A percentile compares a stretch with the other conserved stretches of the same genome.
Conservation (phyloP, 2,888 invertebrate species). For the Harpagoxenus sublaevis region DNA sequence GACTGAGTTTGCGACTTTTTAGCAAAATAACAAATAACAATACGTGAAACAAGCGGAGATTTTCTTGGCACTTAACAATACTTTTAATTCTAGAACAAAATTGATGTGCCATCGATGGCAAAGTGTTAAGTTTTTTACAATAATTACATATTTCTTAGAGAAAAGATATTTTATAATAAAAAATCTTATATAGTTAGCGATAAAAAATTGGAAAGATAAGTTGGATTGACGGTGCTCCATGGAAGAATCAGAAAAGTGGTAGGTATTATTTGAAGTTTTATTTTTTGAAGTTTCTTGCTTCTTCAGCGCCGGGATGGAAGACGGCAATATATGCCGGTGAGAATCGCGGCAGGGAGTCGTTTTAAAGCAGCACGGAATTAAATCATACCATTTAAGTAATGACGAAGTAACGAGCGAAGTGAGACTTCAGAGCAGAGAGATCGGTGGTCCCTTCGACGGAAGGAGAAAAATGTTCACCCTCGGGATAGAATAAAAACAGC, state of each 20-base stretch:
- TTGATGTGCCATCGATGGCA: neutral
- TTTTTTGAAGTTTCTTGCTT: neutral
- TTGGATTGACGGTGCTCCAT: neutral
- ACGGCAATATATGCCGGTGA: neutral
- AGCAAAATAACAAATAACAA: neutral
- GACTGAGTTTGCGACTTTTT: neutral
- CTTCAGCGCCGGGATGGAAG: neutral
- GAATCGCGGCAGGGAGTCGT: neutral
- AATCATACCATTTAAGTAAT: conserved; percentile 61
- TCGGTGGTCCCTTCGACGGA: neutral
- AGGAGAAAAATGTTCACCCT: neutral
- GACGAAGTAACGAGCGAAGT: conserved; percentile 64
- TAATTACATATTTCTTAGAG: neutral
- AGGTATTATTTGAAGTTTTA: neutral
- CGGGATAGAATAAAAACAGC: conserved; percentile 2
- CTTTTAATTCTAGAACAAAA: neutral
- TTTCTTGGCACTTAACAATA: neutral
- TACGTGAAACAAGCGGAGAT: neutral
- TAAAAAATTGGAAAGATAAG: neutral
- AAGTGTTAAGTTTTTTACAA: neutral
- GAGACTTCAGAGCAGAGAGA: conserved; percentile 54
- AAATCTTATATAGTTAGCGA: neutral
- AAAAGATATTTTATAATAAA: neutral
- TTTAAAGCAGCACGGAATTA: conserved; percentile 48
- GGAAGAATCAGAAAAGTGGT: neutral